These are phyloP conservation scores for Fissipunctia ypsillon DNA, from an alignment of 2,888 invertebrate species.

Conservation along the genomic window DNA sequence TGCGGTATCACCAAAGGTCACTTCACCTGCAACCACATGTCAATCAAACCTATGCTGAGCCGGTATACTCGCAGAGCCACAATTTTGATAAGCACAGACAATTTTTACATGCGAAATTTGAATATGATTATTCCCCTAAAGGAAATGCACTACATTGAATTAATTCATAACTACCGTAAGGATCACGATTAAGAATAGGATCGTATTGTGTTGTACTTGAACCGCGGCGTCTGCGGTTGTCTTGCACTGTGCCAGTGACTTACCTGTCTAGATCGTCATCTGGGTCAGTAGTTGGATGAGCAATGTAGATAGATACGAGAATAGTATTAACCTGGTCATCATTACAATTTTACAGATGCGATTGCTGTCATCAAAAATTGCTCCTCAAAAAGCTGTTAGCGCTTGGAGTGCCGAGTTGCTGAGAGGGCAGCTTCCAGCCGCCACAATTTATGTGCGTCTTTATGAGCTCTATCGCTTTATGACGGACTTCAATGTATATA, in stretches of 20 bases:
- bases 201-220: background rate
- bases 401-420: constrained; percentile 12
- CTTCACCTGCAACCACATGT: background rate
- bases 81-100: background rate
- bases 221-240: background rate
- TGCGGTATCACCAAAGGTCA: too few relatives aligned
- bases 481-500: background rate
- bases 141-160: background rate
- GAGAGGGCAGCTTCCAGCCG: background rate
- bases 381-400: constrained; percentile 6
- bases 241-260: background rate
- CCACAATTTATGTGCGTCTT: constrained; percentile 19
- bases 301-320: background rate
- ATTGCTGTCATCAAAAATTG: background rate
- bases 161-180: background rate
- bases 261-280: background rate
- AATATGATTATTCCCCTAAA: background rate
- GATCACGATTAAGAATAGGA: background rate
- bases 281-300: background rate
- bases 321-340: background rate
- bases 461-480: constrained; percentile 29
- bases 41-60: background rate
- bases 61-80: background rate
- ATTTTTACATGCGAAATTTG: background rate
- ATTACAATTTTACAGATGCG: background rate